Base-by-base conservation (phyloP, 2,888 invertebrate species). In the Altica lythri region DNA sequence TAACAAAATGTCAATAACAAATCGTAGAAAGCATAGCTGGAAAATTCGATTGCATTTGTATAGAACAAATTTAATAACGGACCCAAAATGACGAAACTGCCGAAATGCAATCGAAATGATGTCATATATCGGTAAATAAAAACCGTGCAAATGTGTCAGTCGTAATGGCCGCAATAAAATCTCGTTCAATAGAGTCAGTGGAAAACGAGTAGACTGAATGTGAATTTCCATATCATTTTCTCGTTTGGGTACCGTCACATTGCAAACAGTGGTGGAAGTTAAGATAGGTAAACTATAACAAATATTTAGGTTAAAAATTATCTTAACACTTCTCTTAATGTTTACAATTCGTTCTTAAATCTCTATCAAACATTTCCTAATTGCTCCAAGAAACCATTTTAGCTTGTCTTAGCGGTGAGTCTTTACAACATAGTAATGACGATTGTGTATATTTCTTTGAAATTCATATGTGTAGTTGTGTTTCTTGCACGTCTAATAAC, bases 191-290 rank as follows among this genome's bases (percentile, higher is more conserved):
- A 62, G 61, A 65, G 52, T 60, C 60, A 60, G 60, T 65, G 62
- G 60, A 65, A 63, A 46, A 62, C 62, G 62, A 63, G 61, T 65
- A 65, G 66, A 65, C 69, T 68, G 68, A 70, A 71, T 68, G 66
- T 64, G 66, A 69, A 71, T 72, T 72, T 70, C 69, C 68, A 68
- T 68, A 72, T 71, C 70, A 70, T 70, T 71, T 68, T 64, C 67
- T 70, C 72, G 70, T 72, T 72, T 68, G 57, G 68, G 62, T 58
- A 63, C 61, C 63, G 62, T 63, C 22, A 13, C 18, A 17, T 29
- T 12, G 12, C 12, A 25, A 9, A 10, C 25, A 22, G 14, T 13
- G 37, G 29, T 27, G 16, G 22, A n/a, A n/a, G n/a, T n/a, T n/a
- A n/a, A n/a, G n/a, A n/a, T n/a, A n/a, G n/a, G n/a, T n/a, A n/a